These are phyloP conservation scores for Busseola fusca DNA, from an alignment of 2,888 invertebrate species.

Conservation along the genomic window DNA sequence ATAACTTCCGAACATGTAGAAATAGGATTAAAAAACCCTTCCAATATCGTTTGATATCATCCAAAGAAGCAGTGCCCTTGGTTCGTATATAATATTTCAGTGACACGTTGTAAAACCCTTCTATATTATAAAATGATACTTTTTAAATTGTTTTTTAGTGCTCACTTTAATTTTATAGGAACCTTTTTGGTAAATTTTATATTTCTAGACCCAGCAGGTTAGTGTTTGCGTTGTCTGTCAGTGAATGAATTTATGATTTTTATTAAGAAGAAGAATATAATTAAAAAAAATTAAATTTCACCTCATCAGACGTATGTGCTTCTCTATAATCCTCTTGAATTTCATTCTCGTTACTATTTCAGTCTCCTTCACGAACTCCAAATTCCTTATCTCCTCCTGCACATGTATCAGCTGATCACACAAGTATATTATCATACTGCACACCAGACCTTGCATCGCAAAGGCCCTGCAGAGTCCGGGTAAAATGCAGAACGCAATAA, in stretches of 20 bases:
- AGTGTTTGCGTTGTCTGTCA: neutral
- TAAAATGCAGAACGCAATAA: conserved; percentile 67
- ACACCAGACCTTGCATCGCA: conserved; percentile 79
- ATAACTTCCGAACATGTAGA: too few species aligned
- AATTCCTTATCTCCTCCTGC: conserved; percentile 67
- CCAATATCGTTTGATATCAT: too few species aligned
- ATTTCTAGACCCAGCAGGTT: too few species aligned
- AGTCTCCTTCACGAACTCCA: conserved; percentile 66
- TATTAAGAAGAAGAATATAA: neutral
- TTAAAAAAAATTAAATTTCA: conserved; percentile 51
- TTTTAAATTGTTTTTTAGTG: neutral
- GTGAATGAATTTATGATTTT: neutral
- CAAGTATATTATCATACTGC: conserved; percentile 79
- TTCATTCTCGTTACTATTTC: conserved; percentile 66
- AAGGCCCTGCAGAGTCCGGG: conserved; percentile 74
- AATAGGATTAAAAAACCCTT: too few species aligned
- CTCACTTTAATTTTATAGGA: neutral
- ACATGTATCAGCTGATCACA: conserved; percentile 79
- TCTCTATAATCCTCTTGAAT: conserved; percentile 73
- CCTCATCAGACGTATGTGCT: conserved; percentile 80
- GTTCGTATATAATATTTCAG: too few species aligned
- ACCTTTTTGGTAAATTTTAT: neutral
- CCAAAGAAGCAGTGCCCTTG: too few species aligned
- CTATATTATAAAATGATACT: neutral
- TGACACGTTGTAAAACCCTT: neutral